Evolutionary conservation across 2,113 vertebrate species (phyloP), one percentile per base, ranked within the genome.

Genomic region (Heterocephalus glaber): DNA sequence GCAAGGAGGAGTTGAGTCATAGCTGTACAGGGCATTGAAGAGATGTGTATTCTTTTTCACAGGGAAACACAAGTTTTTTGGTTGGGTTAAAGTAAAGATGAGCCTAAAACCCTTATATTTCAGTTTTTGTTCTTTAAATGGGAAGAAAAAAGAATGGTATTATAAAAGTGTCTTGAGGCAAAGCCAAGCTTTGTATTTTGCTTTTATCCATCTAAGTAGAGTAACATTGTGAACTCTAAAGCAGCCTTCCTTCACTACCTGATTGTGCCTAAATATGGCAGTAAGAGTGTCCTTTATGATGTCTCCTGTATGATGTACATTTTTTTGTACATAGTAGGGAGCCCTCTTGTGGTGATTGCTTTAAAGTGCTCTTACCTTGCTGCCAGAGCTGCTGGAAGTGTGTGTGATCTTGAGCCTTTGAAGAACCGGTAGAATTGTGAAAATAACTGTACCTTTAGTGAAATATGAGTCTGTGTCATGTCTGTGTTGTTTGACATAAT

Each of bases 301-400:
- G 60, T 3, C 41, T 92, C 2, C 54, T 0, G n/a, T 54, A 44
- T 63, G 30, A 35, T 72, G 26, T 79, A 82, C 93, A 3, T 0
- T 35, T 49, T 24, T 96, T 96, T 97, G 38, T 86, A 97, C 97
- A 93, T 98, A 52, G n/a, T 81, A 84, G 54, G 95, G 95, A 93
- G 96, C 97, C 98, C 98, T 98, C 98, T 98, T 85, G 97, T 97
- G 97, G 97, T 86, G 54, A 11, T 12, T 60, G 17, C n/a, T 92
- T 98, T 84, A 38, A 97, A 96, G 85, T 87, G 49, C 22, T 14
- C 24, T 63, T 70, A 11, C 0, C 3, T 77, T 14, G 20, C 33
- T 77, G 9, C n/a, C 10, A 7, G 41, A 2, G 54, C 47, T 7
- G 1, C 10, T 80, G 5, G 49, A 44, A 65, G 82, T 44, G 3